A percentile compares a stretch with the other conserved stretches of the same genome.
Conservation (phyloP, 1,140 invertebrate genomes). For the Bombus waltoni region DNA sequence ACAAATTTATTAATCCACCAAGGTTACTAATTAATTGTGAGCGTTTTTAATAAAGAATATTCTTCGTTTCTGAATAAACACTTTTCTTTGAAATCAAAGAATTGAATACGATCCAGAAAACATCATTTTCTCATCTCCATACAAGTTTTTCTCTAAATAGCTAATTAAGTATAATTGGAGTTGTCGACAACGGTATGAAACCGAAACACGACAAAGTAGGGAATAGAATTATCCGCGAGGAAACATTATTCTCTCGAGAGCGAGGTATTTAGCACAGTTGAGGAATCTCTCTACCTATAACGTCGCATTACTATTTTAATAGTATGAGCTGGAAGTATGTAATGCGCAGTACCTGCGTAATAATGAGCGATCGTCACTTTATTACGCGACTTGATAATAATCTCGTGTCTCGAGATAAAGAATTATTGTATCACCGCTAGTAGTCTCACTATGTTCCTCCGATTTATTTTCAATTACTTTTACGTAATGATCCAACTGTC, state of each 20-base stretch:
- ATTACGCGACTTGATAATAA: conserved; percentile 40
- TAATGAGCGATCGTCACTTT: conserved; percentile 39
- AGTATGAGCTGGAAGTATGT: conserved; percentile 31
- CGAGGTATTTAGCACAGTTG: conserved; percentile 31
- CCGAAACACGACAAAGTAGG: background rate
- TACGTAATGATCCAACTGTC: background rate
- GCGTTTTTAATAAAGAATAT: too few species aligned
- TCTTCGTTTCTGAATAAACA: background rate
- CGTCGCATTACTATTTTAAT: conserved; percentile 50
- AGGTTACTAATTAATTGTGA: background rate
- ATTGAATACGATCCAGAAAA: background rate
- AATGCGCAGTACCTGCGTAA: conserved; percentile 47
- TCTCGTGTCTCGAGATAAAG: conserved; percentile 11
- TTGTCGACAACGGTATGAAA: background rate
- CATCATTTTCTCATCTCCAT: background rate
- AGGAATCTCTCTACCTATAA: conserved; percentile 25
- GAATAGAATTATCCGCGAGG: background rate
- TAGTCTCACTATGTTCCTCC: background rate
- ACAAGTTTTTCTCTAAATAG: background rate
- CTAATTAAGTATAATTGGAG: background rate
- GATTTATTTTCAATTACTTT: background rate
- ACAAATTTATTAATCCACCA: too few species aligned
- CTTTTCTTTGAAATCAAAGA: background rate
- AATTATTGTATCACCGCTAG: background rate
- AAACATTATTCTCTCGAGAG: conserved; percentile 1